Conservation (phyloP, 2,888 invertebrate species). For the Drosophila koepferae region DNA sequence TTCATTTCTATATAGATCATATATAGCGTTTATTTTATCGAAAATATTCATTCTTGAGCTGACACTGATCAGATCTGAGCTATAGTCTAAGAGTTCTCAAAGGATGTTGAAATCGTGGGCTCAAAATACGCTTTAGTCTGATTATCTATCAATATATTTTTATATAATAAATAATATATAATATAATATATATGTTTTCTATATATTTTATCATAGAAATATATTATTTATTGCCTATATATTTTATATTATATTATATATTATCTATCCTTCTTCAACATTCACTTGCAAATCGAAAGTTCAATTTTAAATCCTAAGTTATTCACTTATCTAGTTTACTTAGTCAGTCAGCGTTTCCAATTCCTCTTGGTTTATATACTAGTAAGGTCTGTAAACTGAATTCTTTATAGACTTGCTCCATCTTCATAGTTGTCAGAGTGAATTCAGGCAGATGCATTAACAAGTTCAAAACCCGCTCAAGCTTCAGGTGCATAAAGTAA, state of each 20-base stretch:
- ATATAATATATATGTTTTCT: too few species aligned
- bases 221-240: too few species aligned
- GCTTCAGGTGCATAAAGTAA: neutral
- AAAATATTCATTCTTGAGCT: neutral
- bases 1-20: neutral
- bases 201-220: too few species aligned
- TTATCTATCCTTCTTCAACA: too few species aligned
- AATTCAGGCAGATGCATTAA: neutral
- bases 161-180: too few species aligned
- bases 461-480: neutral
- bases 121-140: neutral
- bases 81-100: neutral
- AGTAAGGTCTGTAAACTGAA: neutral
- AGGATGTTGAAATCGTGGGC: neutral
- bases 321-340: neutral
- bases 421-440: neutral
- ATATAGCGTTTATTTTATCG: neutral
- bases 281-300: neutral
- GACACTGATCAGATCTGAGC: too few species aligned
- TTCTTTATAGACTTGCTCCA: neutral
- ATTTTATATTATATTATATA: too few species aligned
- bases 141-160: too few species aligned
- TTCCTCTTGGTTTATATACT: too few species aligned
- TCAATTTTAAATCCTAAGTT: neutral
- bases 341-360: too few species aligned